Evolutionary conservation across 64 coral and sea anemone species (phyloP), one percentile per base, ranked within the genome.

Genomic region (Montipora efflorescens): DNA sequence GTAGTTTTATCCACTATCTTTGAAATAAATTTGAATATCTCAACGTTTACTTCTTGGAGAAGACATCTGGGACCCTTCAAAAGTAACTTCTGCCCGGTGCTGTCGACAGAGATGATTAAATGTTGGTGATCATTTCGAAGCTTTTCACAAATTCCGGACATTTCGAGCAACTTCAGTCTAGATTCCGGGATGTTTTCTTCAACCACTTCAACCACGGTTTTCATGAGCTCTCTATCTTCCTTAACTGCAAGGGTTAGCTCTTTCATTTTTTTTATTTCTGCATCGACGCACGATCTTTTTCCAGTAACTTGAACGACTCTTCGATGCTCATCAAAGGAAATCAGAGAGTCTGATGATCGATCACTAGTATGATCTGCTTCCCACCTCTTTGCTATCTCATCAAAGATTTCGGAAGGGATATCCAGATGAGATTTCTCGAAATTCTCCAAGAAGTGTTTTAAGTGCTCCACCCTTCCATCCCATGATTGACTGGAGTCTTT

Each of bases 341-440:
- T 9, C 59, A n/a, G 15, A 67, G n/a, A 83, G 20, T 47, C 14
- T 9, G 25, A 10, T 47, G 25, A 23, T 47, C 15, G 61, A 3
- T 48, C 22, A n/a, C 0, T 4, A 58, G 58, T 8, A 8, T 0
- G 8, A 18, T 47, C 4, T 12, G 16, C 2, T 1, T 66, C 4
- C 81, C 81, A 20, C 8, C 59, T 61, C 25, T 67, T 12, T 67
- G 16, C 13, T 45, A 83, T 67, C 81, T 83, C 81, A 18, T 83
- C 81, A 18, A 83, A 68, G 28, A 83, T 83, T 83, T 83, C 81
- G 59, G 81, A 83, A 45, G 5, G 25, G 47, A 83, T 67, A 7
- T 61, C 6, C 0, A 83, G 25, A 2, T 83, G 23, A 8, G 2
- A 14, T 19, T n/a, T 83, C 28, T 45, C 18, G 14, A 83, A 83